These are phyloP conservation scores for Willisornis vidua DNA, from an alignment of 2,113 vertebrate genomes.

Conservation along the genomic window DNA sequence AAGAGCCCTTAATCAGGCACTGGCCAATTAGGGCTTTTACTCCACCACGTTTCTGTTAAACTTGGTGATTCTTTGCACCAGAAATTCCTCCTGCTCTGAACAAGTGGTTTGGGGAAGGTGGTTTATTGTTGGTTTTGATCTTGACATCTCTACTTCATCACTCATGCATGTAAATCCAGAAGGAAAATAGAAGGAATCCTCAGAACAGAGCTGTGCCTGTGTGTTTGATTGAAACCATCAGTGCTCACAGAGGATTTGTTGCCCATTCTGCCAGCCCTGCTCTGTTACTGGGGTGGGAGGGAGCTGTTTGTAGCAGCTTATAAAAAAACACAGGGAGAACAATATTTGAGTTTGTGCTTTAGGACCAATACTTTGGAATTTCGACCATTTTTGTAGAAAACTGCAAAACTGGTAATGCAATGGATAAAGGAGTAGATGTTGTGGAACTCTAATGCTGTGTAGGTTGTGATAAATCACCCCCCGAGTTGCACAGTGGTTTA, in stretches of 20 bases:
- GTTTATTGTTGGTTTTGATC: background rate
- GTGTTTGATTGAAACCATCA: background rate
- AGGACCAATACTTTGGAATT: background rate
- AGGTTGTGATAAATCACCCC: background rate
- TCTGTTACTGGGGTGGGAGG: background rate
- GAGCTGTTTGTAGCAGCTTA: background rate
- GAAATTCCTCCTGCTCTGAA: background rate
- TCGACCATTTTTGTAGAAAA: background rate
- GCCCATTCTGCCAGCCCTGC: background rate
- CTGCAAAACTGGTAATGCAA: background rate
- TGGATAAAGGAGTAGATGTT: background rate
- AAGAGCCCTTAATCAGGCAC: background rate
- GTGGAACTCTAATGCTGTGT: background rate
- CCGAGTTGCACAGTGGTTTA: fast-evolving
- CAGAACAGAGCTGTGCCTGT: background rate
- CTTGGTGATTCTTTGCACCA: background rate
- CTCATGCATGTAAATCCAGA: background rate
- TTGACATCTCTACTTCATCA: background rate
- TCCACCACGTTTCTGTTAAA: background rate
- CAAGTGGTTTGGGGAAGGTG: background rate
- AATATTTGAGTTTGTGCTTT: background rate
- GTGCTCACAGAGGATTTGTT: background rate
- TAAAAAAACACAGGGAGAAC: background rate
- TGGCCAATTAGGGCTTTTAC: background rate
- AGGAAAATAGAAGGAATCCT: background rate